phyloP scores from a whole-genome alignment of 2,113 vertebrate genomes.

The Peromyscus polionotus region DNA sequence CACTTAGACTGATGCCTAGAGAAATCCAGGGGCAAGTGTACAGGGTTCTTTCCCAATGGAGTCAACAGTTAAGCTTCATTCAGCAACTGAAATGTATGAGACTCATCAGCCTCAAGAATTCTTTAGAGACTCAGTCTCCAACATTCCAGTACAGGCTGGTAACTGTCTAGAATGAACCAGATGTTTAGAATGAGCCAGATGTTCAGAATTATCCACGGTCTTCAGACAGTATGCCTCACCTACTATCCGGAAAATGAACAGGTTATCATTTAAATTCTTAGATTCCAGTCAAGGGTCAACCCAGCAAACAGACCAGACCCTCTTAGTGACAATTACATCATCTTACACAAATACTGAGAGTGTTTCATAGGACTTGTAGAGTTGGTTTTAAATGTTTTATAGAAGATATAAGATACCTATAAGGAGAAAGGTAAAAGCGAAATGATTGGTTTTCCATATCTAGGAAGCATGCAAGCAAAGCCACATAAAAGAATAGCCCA shows the following conservation, averaged over 20 bases:
- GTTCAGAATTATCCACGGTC: neutral
- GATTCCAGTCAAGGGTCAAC: neutral
- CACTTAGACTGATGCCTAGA: neutral
- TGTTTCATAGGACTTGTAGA: neutral
- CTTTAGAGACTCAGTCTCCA: neutral
- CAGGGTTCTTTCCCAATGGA: neutral
- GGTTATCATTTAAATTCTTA: neutral
- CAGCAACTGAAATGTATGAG: constrained; percentile 17
- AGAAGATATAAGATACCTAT: neutral
- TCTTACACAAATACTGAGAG: neutral
- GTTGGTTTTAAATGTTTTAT: neutral
- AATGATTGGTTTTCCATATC: neutral
- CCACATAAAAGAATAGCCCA: neutral
- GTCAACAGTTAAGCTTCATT: neutral
- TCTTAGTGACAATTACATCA: neutral
- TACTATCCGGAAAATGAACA: neutral
- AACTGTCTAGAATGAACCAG: neutral
- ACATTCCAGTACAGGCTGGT: neutral
- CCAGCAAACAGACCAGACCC: neutral
- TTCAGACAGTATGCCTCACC: neutral
- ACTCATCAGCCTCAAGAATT: neutral
- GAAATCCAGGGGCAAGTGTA: neutral
- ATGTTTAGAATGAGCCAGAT: neutral
- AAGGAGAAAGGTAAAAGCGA: neutral
- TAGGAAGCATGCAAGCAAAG: neutral